Evolutionary conservation across 1,140 invertebrate species (phyloP).

Genomic region (Ostrea denselamellosa): DNA sequence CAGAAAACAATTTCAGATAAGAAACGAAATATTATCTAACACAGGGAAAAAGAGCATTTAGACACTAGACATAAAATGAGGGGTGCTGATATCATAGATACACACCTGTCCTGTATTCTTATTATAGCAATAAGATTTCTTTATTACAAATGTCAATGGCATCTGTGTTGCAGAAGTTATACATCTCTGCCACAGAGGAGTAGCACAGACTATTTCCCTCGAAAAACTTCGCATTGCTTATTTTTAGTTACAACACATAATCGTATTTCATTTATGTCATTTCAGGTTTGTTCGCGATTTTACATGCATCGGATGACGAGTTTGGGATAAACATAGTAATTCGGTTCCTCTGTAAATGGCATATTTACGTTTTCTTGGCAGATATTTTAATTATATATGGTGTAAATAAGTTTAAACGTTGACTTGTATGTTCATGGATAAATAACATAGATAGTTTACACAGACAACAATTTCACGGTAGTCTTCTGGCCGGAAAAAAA

Average conservation of each 20-base stretch:
- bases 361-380: conserved; percentile 11
- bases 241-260: conserved; percentile 17
- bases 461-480: neutral
- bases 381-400: neutral
- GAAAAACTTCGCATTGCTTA: neutral
- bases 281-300: neutral
- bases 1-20: conserved; percentile 28
- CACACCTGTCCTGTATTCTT: conserved; percentile 19
- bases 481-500: neutral
- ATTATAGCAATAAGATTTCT: neutral
- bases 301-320: conserved; percentile 18
- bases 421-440: conserved; percentile 11
- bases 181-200: conserved; percentile 18
- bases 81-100: neutral
- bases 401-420: neutral
- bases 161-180: conserved; percentile 16
- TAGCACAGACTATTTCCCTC: neutral
- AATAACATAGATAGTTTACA: too few relatives aligned
- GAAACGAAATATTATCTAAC: neutral
- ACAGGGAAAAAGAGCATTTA: conserved; percentile 9
- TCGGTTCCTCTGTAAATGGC: neutral
- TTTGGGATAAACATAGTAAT: neutral
- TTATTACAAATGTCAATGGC: conserved; percentile 28
- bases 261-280: conserved; percentile 28
- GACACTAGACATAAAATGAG: conserved; percentile 5